Evolutionary conservation across 2,888 invertebrate genomes (phyloP), one percentile per base, ranked within the genome.

Genomic region (Cheilosia urbana): DNA sequence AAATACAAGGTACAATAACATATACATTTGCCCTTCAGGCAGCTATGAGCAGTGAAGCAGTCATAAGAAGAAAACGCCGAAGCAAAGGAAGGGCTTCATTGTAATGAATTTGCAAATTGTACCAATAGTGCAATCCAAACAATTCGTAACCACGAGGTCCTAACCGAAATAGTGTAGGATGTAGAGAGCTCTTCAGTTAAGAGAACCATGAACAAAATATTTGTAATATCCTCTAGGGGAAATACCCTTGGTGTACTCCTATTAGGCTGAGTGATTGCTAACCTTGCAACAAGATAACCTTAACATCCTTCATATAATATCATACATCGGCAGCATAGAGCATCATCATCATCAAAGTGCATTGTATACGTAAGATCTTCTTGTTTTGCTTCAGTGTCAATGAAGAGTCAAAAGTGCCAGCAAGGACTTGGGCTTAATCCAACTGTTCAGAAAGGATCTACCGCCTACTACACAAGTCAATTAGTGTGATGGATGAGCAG

Each of bases 361-460:
- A 51, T 24, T 51, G 51, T 24, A 17, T 78, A 66, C 57, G 40
- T 65, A 69, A 81, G 69, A 69, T 55, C 60, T 75, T 51, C 4
- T 24, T 51, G 21, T 13, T 51, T 24, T 15, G 4, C 57, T 27
- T 60, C 42, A 60, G 27, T 71, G 45, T 58, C 53, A 15, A 42
- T 19, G 17, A 45, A 37, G 5, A 47, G 15, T 24, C 60, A 62
- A 27, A 62, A 72, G 49, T 60, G 42, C n/a, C 53, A 51, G 58
- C 42, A 53, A 42, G 21, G 21, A 53, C 55, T 19, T 45, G 51
- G 21, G 30, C 73, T 17, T 63, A 17, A 21, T 27, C 34, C 27
- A 7, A 40, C 19, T 34, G 13, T 57, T 58, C 27, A 17, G 21
- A 34, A 57, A 21, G 11, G 34, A 55, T 37, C 37, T 4, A 65